These are phyloP conservation scores for Aeoliscus strigatus DNA, from an alignment of 2,797 vertebrate species.

Conservation along the genomic window DNA sequence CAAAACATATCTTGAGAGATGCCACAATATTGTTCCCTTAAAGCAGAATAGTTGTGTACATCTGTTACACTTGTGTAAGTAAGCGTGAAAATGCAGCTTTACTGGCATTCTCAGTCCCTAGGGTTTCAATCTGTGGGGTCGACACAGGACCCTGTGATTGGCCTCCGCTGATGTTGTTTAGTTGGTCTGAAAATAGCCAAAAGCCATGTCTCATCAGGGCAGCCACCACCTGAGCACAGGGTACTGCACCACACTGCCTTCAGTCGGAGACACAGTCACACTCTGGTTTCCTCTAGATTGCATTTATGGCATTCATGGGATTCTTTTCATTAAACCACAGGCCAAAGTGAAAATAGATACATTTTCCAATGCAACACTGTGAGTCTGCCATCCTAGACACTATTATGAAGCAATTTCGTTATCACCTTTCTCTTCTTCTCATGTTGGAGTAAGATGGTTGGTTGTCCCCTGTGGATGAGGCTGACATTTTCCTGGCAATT, in stretches of 20 bases:
- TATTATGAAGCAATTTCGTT: conserved; percentile 12
- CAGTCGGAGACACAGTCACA: conserved; percentile 28
- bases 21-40: too few species aligned
- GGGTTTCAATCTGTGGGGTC: conserved; percentile 55
- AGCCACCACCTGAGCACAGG: conserved; percentile 68
- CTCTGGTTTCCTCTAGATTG: conserved; percentile 12
- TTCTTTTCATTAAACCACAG: too few species aligned
- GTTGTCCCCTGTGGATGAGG: conserved; percentile 17
- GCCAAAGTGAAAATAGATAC: too few species aligned
- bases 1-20: too few species aligned
- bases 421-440: too few species aligned
- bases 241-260: too few species aligned
- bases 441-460: too few species aligned
- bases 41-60: conserved; percentile 41
- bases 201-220: conserved; percentile 53
- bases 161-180: conserved; percentile 50
- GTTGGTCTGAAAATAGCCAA: conserved; percentile 46
- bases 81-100: conserved; percentile 50
- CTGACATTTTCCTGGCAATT: conserved; percentile 21
- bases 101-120: conserved; percentile 37
- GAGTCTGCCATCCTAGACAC: too few species aligned
- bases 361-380: too few species aligned
- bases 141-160: conserved; percentile 47
- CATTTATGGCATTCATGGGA: neutral
- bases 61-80: conserved; percentile 60